Evolutionary conservation across 2,797 vertebrate species (phyloP), one percentile per base, ranked within the genome.

Genomic region (Poecilia gillii): DNA sequence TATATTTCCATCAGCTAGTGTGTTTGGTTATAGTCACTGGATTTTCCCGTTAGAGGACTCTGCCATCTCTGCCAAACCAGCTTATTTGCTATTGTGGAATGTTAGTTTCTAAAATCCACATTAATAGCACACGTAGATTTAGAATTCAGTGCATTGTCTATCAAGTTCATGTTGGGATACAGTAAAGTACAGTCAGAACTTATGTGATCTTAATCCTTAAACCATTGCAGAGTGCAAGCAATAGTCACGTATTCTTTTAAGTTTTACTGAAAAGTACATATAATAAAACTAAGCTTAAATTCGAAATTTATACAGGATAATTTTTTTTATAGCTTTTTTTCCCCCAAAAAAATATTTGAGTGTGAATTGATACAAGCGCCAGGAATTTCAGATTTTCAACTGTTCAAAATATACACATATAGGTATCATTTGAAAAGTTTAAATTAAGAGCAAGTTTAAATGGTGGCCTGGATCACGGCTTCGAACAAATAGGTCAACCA

Each of bases 401-500:
- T 12, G 64, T 41, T 68, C 12, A 39, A 66, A 66, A 28, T 62
- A 41, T 12, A 12, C 36, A 39, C 8, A 39, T 25, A 3, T 66
- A 25, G 1, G 4, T 9, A 70, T 39, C 23, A 68, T 68, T 66
- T 68, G 3, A 68, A 68, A 70, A 43, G 66, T 70, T 4, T n/a
- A 25, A 43, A 36, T 14, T 20, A 9, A 20, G 39, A 25, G 55
- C 36, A 43, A 41, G 12, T 74, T 59, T 31, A 68, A 78, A 33
- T 20, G 25, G 55, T 47, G 46, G n/a, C 43, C 49, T 31, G 28
- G 39, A 72, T 74, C 71, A 41, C 39, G 62, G 70, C 77, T 55
- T 51, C 11, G 57, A 66, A n/a, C 66, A 70, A 41, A 70, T 16
- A 8, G 36, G 11, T 43, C 66, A 70, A 70, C 39, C 80, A 39